These are phyloP conservation scores for Drosophila takahashii DNA, from an alignment of 1,140 invertebrate genomes.

Conservation along the genomic window DNA sequence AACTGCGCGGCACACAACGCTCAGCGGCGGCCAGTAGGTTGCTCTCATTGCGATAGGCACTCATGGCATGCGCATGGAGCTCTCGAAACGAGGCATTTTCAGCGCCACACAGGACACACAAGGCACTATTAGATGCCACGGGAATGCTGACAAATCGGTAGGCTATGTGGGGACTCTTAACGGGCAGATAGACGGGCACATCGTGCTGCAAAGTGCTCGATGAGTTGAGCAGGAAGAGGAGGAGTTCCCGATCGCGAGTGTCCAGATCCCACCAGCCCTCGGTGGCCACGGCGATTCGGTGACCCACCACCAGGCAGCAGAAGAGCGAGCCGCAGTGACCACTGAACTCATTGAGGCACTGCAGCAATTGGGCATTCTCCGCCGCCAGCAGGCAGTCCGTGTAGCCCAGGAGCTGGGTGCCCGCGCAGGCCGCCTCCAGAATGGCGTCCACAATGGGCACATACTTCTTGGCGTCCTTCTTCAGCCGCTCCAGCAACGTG, in stretches of 20 bases:
- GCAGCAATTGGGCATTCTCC: constrained; percentile 89
- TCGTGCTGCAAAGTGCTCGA: constrained; percentile 88
- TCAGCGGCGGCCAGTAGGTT: constrained; percentile 61
- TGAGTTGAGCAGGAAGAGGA: constrained; percentile 87
- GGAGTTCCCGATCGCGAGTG: constrained; percentile 89
- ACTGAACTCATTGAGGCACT: constrained; percentile 85
- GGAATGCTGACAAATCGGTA: constrained; percentile 78
- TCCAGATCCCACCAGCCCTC: constrained; percentile 92
- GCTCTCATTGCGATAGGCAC: constrained; percentile 60
- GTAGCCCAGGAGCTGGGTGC: constrained; percentile 87
- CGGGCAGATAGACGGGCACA: constrained; percentile 91
- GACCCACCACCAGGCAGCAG: constrained; percentile 90
- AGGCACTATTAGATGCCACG: constrained; percentile 55
- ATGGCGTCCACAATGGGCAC: constrained; percentile 88
- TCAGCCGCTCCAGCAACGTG: constrained; percentile 65
- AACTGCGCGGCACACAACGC: constrained; percentile 64
- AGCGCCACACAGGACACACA: constrained; percentile 73
- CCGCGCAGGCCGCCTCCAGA: constrained; percentile 88
- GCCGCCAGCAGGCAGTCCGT: constrained; percentile 87
- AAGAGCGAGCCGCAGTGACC: constrained; percentile 91
- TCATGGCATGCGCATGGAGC: constrained; percentile 62
- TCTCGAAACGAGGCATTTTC: constrained; percentile 73
- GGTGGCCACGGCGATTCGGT: constrained; percentile 90
- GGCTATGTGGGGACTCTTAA: constrained; percentile 88
- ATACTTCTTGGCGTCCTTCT: constrained; percentile 80